These are phyloP conservation scores for Chelon auratus DNA, from an alignment of 2,797 vertebrate genomes.

Conservation along the genomic window DNA sequence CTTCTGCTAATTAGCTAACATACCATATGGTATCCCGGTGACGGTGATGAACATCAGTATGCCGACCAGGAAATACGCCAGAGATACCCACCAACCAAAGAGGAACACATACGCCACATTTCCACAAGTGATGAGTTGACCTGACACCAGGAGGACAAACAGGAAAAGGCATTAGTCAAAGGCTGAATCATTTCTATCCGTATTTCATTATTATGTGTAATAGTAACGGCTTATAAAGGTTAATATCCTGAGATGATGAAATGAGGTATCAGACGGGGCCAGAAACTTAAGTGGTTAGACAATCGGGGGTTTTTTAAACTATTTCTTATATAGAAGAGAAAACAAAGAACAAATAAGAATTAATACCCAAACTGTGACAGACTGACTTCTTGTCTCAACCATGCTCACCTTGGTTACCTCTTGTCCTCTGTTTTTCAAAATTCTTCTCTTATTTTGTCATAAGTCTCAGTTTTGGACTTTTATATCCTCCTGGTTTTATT, in stretches of 20 bases:
- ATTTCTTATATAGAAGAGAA: background rate
- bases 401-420: too few relatives aligned
- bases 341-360: background rate
- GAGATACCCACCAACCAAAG: slow-evolving; percentile 91
- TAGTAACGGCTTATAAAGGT: background rate
- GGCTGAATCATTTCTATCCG: too few relatives aligned
- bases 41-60: slow-evolving; percentile 86
- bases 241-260: background rate
- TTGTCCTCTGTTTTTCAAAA: too few relatives aligned
- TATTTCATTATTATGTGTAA: background rate
- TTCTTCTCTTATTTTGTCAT: too few relatives aligned
- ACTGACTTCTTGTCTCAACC: too few relatives aligned
- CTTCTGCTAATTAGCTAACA: slow-evolving; percentile 34
- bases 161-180: slow-evolving; percentile 16
- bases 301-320: background rate
- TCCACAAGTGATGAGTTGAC: slow-evolving; percentile 84
- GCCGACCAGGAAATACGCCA: slow-evolving; percentile 84
- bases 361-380: too few relatives aligned
- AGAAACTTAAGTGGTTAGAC: background rate
- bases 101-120: slow-evolving; percentile 88
- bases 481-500: too few relatives aligned
- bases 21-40: slow-evolving; percentile 87
- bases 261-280: background rate
- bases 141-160: slow-evolving; percentile 68
- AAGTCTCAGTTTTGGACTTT: too few relatives aligned